Base-by-base conservation (phyloP, 2,888 invertebrate species). In the Glyphotaelius pellucidus region DNA sequence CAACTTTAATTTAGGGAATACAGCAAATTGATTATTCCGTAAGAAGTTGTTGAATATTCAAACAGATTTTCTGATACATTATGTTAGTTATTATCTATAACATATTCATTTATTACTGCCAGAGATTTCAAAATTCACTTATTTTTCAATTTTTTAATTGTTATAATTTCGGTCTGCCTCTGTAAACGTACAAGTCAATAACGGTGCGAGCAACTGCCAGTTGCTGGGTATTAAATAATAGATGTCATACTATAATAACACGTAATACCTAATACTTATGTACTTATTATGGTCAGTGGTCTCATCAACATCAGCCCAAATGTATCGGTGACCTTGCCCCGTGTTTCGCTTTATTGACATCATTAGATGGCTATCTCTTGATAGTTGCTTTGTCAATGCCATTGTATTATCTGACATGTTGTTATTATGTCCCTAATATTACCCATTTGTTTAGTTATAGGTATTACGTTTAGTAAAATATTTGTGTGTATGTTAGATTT, bases 341-440 rank as follows among this genome's bases (percentile, higher is more conserved):
- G 47, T 89, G 80, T 87, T 87, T 87, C 47, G 47, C 87, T 35
- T 89, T 89, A 89, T 89, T 89, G 89, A 89, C 89, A 38, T 79
- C 31, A 84, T 84, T 47, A 52, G 87, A 87, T 87, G 30, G 87
- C 11, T 87, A 87, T 87, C 87, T 87, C 67, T 38, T 42, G 25
- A 25, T 19, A 19, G 19, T 19, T 52, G 7, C 67, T 67, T n/a
- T 67, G 67, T 67, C 67, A 25, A 67, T 25, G 25, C 19, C 67
- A 67, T 67, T 12, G 15, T 47, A 47, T 47, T 12, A 67, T 25
- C 19, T 52, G 19, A 4, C 14, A 19, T n/a, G n/a, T 38, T 25
- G 25, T 9, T 67, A 25, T 9, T 25, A 67, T n/a, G 9, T 25
- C 25, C 25, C 47, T 47, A 47, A 67, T 67, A n/a, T 67, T 25